A percentile compares a stretch with the other conserved stretches of the same genome.
Conservation (phyloP, 2,113 vertebrate species). For the Anser cygnoides region DNA sequence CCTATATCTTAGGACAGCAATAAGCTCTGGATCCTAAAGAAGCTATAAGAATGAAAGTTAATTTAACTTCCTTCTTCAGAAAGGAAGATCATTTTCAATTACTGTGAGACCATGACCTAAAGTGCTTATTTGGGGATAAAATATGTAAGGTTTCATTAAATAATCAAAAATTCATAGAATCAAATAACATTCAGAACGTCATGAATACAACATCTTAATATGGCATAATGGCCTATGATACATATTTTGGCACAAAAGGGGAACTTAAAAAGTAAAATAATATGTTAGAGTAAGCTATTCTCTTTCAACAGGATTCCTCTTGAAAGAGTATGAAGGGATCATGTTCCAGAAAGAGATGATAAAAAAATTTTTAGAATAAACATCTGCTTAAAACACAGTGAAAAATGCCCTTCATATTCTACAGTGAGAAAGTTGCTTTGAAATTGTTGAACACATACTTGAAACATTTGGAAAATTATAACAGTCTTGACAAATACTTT, state of each 20-base stretch:
- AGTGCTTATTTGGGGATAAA: neutral
- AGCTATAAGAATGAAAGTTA: neutral
- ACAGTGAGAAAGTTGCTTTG: neutral
- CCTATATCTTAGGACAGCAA: neutral
- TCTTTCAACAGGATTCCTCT: neutral
- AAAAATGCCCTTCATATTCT: neutral
- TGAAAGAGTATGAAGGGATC: neutral
- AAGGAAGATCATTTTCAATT: neutral
- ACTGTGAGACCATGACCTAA: neutral
- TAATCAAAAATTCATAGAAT: too few species aligned
- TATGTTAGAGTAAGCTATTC: neutral
- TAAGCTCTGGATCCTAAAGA: neutral
- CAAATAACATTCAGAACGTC: neutral
- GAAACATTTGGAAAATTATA: neutral
- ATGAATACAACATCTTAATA: neutral
- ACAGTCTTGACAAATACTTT: neutral
- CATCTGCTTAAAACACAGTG: neutral
- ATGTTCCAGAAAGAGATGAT: neutral
- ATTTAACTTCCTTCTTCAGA: neutral
- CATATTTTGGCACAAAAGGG: neutral
- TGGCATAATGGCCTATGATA: neutral
- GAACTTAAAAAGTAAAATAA: neutral
- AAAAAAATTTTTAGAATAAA: neutral
- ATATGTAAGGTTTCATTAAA: neutral
- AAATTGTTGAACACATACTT: neutral